phyloP scores from a whole-genome alignment of 1,140 invertebrate genomes.

The Neomicropteryx cornuta region DNA sequence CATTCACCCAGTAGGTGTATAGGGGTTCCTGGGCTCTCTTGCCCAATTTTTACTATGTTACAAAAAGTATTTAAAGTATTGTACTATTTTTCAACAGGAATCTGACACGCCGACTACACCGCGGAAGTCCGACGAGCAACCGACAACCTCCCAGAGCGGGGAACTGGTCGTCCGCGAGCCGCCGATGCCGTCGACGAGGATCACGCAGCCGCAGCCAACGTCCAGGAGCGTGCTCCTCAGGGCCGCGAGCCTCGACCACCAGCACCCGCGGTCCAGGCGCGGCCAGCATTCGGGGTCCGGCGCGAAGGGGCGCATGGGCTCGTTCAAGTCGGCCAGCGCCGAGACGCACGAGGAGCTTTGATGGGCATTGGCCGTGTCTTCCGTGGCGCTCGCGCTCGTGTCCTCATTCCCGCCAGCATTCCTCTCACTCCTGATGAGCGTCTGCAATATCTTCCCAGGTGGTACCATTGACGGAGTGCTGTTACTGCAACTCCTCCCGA shows the following conservation, averaged over 20 bases:
- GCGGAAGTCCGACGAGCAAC: constrained; percentile 8
- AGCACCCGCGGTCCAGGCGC: constrained; percentile 13
- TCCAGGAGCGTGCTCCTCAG: constrained; percentile 31
- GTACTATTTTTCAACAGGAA: constrained; percentile 9
- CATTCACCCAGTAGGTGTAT: no score
- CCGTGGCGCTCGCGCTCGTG: no score
- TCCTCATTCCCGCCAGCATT: no score
- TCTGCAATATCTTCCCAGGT: no score
- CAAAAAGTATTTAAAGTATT: constrained; percentile 4
- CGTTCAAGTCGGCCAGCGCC: constrained; percentile 24
- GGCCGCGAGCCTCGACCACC: constrained; percentile 33
- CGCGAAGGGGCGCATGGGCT: constrained; percentile 21
- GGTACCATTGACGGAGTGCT: no score
- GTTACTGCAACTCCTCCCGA: no score
- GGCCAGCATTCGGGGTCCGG: constrained; percentile 11
- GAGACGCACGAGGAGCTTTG: constrained; percentile 30
- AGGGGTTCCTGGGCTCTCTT: neutral
- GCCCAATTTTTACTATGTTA: neutral
- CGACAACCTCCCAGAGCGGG: neutral
- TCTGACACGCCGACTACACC: constrained; percentile 13
- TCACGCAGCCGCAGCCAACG: constrained; percentile 18
- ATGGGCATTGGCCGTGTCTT: no score
- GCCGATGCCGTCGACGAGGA: constrained; percentile 7
- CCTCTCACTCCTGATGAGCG: no score
- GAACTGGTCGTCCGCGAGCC: constrained; percentile 8